Evolutionary conservation across 2,113 vertebrate species (phyloP).

Genomic region (Merops nubicus): DNA sequence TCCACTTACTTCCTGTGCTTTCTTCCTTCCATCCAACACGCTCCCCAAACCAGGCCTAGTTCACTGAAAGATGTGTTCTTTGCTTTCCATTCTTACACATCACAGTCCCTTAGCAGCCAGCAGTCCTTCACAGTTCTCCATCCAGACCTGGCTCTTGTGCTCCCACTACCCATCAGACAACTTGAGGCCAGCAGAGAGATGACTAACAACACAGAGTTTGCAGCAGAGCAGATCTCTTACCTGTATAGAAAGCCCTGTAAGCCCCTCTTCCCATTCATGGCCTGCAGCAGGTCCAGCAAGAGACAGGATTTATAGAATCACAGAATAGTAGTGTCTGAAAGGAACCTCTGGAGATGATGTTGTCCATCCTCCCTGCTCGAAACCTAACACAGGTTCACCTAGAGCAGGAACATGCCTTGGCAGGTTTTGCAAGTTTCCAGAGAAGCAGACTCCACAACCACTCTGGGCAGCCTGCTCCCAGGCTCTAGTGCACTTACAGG

Average conservation of each 20-base stretch:
- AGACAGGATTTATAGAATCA: background rate
- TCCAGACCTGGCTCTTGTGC: background rate
- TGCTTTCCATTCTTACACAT: background rate
- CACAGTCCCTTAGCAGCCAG: background rate
- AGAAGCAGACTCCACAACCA: no score
- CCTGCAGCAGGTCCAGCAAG: background rate
- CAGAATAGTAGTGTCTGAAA: background rate
- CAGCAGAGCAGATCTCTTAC: background rate
- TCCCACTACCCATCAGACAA: background rate
- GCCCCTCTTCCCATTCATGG: background rate
- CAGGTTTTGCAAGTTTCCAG: no score
- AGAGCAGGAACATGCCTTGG: no score
- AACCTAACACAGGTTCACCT: no score
- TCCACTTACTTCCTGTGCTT: background rate
- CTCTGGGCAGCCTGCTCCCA: no score
- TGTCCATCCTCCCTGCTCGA: no score
- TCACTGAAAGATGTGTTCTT: rapidly evolving
- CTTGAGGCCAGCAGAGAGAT: background rate
- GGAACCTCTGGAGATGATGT: background rate
- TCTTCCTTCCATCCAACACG: background rate
- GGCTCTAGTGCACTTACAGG: no score
- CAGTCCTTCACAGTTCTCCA: background rate
- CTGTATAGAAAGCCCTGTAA: background rate
- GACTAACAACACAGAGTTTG: background rate
- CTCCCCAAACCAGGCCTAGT: background rate